phyloP scores from a whole-genome alignment of 2,888 invertebrate species.

The Eupithecia subumbrata region DNA sequence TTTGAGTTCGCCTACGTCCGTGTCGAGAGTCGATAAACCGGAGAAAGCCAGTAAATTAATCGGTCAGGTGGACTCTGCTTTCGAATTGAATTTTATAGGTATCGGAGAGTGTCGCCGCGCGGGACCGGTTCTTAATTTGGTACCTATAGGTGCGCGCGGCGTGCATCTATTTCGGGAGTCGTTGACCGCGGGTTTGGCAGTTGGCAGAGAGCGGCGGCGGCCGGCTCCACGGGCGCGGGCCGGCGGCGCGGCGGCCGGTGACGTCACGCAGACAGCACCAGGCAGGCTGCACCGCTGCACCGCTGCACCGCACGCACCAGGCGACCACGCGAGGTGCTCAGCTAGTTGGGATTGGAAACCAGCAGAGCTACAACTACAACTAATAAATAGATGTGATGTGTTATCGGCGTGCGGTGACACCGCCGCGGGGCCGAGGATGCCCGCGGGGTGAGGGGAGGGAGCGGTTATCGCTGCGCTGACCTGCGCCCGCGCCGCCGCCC shows the following conservation, averaged over 20 bases:
- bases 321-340: not conserved
- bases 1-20: conserved; percentile 22
- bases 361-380: not conserved
- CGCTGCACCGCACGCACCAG: too few species aligned
- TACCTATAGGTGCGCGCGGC: conserved; percentile 68
- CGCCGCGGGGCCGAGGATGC: not conserved
- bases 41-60: conserved; percentile 76
- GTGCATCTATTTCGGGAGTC: conserved; percentile 83
- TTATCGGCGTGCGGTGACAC: conserved; percentile 20
- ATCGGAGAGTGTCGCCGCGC: conserved; percentile 63
- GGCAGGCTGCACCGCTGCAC: not conserved
- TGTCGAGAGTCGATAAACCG: conserved; percentile 52
- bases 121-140: conserved; percentile 77
- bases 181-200: conserved; percentile 63
- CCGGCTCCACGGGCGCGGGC: too few species aligned
- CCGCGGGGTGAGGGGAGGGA: not conserved
- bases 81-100: conserved; percentile 78
- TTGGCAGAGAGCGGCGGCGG: not conserved
- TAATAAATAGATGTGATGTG: conserved; percentile 3
- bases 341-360: not conserved
- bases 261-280: not conserved
- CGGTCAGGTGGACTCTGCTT: conserved; percentile 78
- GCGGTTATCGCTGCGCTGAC: conserved; percentile 10
- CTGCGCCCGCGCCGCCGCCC: not conserved
- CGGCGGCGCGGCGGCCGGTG: conserved; percentile 60